Evolutionary conservation across 2,888 invertebrate species (phyloP).

Genomic region (Watsonalla binaria): DNA sequence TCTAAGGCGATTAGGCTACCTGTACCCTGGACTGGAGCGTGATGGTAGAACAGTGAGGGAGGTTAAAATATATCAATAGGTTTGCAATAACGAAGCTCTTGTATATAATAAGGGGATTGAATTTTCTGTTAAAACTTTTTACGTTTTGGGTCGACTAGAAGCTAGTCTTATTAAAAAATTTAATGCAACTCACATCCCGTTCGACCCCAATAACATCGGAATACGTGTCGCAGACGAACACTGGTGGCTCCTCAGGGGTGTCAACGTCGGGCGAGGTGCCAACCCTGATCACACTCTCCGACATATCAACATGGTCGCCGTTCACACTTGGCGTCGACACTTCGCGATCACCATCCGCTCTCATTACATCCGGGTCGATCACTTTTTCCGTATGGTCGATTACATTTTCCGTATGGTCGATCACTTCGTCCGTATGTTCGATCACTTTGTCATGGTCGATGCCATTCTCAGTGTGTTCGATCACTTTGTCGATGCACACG

Average conservation of each 20-base stretch:
- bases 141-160: too few species aligned
- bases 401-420: conserved; percentile 4
- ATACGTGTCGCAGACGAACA: conserved; percentile 55
- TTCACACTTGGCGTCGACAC: background rate
- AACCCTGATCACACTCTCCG: conserved; percentile 8
- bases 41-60: too few species aligned
- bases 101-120: too few species aligned
- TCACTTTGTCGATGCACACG: conserved; percentile 11
- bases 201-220: conserved; percentile 54
- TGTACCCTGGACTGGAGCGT: too few species aligned
- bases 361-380: background rate
- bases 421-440: conserved; percentile 8
- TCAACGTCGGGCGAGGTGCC: conserved; percentile 26
- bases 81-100: too few species aligned
- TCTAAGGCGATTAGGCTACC: too few species aligned
- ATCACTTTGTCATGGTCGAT: conserved; percentile 12
- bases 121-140: too few species aligned
- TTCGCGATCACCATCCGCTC: background rate
- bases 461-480: conserved; percentile 18
- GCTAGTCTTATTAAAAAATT: background rate
- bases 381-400: conserved; percentile 1
- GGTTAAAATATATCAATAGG: too few species aligned
- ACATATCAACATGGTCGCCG: background rate
- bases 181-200: conserved; percentile 36
- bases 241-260: conserved; percentile 58